Conservation (phyloP, 2,888 invertebrate genomes). For the Pycnomerus fuliginosus region DNA sequence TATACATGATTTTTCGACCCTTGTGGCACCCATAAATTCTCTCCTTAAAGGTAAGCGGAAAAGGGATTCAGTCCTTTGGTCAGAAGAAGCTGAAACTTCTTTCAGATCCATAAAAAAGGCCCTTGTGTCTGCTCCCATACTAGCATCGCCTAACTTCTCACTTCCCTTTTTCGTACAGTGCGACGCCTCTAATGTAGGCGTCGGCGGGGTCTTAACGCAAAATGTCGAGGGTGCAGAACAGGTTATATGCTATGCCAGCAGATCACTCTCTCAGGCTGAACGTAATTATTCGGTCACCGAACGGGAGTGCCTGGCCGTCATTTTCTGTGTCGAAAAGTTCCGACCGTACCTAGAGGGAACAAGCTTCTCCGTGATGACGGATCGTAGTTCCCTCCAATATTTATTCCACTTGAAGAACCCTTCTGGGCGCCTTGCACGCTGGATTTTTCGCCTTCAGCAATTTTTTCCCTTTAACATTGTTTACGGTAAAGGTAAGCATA, state of each 20-base stretch:
- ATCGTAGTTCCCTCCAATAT: slow-evolving; percentile 34
- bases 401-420: slow-evolving; percentile 33
- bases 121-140: slow-evolving; percentile 26
- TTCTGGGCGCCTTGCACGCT: slow-evolving; percentile 34
- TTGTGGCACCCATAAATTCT: slow-evolving; percentile 15
- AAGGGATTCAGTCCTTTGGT: slow-evolving; percentile 22
- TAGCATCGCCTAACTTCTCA: slow-evolving; percentile 28
- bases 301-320: slow-evolving; percentile 27
- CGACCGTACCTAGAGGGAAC: slow-evolving; percentile 32
- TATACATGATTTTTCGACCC: slow-evolving; percentile 14
- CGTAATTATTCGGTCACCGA: too few relatives aligned
- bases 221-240: slow-evolving; percentile 20
- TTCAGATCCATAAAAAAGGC: slow-evolving; percentile 20
- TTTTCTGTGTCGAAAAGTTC: slow-evolving; percentile 30
- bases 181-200: slow-evolving; percentile 34
- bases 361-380: slow-evolving; percentile 27
- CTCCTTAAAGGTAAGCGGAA: slow-evolving; percentile 23
- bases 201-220: slow-evolving; percentile 34
- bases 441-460: slow-evolving; percentile 26
- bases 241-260: slow-evolving; percentile 17
- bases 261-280: slow-evolving; percentile 20
- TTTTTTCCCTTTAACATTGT: slow-evolving; percentile 26
- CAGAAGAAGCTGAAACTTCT: slow-evolving; percentile 13
- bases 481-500: slow-evolving; percentile 31
- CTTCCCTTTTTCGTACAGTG: slow-evolving; percentile 25